A percentile compares a stretch with the other conserved stretches of the same genome.
Conservation (phyloP, 2,113 vertebrate species). For the Neogale vison region DNA sequence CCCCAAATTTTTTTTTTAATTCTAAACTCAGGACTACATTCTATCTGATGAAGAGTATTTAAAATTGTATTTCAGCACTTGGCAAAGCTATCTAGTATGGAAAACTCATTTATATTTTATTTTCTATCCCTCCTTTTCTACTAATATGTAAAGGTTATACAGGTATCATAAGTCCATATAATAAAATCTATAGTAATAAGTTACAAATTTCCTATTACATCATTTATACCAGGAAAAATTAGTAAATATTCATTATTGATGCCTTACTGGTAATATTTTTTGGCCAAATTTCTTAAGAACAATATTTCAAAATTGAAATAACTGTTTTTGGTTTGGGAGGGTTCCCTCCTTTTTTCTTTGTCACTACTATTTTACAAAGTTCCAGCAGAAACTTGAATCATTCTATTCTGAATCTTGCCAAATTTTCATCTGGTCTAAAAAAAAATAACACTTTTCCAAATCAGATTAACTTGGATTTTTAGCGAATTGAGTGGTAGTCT, state of each 20-base stretch:
- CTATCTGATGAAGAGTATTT: background rate
- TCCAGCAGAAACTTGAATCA: background rate
- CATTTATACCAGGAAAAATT: background rate
- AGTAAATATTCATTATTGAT: background rate
- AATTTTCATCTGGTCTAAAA: background rate
- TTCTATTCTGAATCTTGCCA: background rate
- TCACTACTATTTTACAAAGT: background rate
- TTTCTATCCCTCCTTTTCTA: background rate
- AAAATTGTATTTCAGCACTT: background rate
- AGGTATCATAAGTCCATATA: background rate
- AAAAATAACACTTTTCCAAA: background rate
- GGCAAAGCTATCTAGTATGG: background rate
- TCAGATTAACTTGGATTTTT: background rate
- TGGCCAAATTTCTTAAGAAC: background rate
- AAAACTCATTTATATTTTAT: background rate
- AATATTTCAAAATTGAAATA: conserved; percentile 34
- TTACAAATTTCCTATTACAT: background rate
- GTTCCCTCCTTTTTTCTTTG: background rate
- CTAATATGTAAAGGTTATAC: background rate
- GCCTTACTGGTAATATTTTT: background rate
- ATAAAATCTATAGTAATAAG: background rate
- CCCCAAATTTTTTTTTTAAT: background rate
- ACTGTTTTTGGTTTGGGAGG: background rate
- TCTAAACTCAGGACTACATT: background rate
- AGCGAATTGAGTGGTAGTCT: background rate